Evolutionary conservation across 2,113 vertebrate genomes (phyloP), one percentile per base, ranked within the genome.

Genomic region (Anser brachyrhynchus): DNA sequence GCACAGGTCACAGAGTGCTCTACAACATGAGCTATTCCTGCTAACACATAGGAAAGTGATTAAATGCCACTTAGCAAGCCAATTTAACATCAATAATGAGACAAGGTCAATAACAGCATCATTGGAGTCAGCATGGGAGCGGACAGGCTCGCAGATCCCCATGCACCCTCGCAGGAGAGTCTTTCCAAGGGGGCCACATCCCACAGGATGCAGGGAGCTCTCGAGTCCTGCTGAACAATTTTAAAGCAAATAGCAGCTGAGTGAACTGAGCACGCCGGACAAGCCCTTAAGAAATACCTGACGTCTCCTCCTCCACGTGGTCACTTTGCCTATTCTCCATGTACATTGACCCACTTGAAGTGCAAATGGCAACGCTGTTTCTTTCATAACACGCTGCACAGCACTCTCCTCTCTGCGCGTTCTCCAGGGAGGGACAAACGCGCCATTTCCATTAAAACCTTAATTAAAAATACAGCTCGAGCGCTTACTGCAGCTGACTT

Each of bases 331-430:
- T 51, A 10, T 28, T 58, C 54, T 89, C 41, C 71, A 18, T 1
- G 8, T 62, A 4, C 8, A 29, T 11, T 33, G 83, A 37, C 22
- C 55, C 25, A 9, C 14, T 69, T 44, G 43, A 82, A n/a, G 4
- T 5, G 4, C 21, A 57, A 49, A n/a, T 35, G 55, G 43, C 49
- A 80, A 23, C 26, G 6, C 6, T 0, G 0, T 3, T 79, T 44
- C 59, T 31, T 5, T 51, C 37, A 8, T 33, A 37, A 37, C 17
- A 5, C 23, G 20, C 66, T 73, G 51, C 35, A 13, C 35, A 76
- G 86, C 58, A 5, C 49, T 25, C 19, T 35, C 29, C 7, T 33
- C 25, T 26, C 39, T 12, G 10, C 8, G 0, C 6, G 9, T 46
- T 71, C 69, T 59, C 52, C 8, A 58, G 51, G 92, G 41, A 54